phyloP scores from a whole-genome alignment of 53 echinoderm and acorn worm genomes.

The Stichopus horrens region DNA sequence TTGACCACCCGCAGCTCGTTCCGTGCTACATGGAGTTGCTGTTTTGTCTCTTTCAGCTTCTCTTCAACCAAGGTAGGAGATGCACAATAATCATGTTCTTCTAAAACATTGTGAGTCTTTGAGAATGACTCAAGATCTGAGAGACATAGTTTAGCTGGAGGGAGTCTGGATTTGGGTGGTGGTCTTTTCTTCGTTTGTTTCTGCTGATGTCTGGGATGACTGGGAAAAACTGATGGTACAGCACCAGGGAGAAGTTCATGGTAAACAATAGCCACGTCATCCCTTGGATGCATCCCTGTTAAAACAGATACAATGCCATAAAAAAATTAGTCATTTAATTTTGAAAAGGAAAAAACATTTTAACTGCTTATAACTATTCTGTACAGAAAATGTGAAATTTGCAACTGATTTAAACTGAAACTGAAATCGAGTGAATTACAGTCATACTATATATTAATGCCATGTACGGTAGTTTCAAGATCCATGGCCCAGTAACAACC shows the following conservation, averaged over 20 bases:
- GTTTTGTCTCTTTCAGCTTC: conserved; percentile 50
- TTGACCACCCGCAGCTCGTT: conserved; percentile 50
- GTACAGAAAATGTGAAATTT: conserved; percentile 30
- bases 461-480: conserved; percentile 30
- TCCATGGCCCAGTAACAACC: neutral
- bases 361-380: conserved; percentile 28
- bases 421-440: conserved; percentile 31
- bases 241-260: conserved; percentile 40
- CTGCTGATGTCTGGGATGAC: conserved; percentile 48
- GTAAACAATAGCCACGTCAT: conserved; percentile 16
- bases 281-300: conserved; percentile 57
- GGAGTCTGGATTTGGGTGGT: conserved; percentile 12
- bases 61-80: conserved; percentile 37
- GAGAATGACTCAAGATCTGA: neutral
- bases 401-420: conserved; percentile 34
- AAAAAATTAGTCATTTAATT: conserved; percentile 15
- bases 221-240: conserved; percentile 52
- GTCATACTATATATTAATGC: conserved; percentile 24
- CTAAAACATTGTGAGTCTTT: neutral
- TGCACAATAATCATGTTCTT: conserved; percentile 46
- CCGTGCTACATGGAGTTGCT: conserved; percentile 52
- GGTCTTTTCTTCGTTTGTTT: conserved; percentile 13
- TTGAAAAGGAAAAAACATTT: neutral
- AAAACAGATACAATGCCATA: conserved; percentile 22
- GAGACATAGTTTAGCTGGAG: neutral